phyloP scores from a whole-genome alignment of 2,113 vertebrate genomes.

The Dendropsophus ebraccatus region DNA sequence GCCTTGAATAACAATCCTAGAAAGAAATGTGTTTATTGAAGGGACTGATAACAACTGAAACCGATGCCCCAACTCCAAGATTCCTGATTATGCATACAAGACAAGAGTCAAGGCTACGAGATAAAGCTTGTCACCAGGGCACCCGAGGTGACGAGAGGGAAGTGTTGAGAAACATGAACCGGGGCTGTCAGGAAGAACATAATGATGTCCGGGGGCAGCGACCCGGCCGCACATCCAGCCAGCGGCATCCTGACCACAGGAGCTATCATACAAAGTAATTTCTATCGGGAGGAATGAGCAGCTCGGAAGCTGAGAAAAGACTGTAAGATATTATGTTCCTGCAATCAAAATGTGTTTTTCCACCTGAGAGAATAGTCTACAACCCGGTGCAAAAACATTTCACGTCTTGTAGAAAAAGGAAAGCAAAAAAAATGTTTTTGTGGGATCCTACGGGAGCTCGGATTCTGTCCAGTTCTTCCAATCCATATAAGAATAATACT shows the following conservation, averaged over 20 bases:
- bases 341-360: neutral
- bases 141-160: neutral
- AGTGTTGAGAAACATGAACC: neutral
- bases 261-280: no score
- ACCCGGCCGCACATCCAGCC: neutral
- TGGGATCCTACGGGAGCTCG: neutral
- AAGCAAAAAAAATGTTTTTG: neutral
- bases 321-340: neutral
- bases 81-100: neutral
- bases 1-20: neutral
- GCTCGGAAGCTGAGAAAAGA: neutral
- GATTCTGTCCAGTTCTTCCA: neutral
- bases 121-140: neutral
- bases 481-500: neutral
- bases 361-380: neutral
- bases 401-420: neutral
- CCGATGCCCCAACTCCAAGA: neutral
- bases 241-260: neutral
- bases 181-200: constrained; percentile 6
- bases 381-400: neutral
- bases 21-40: neutral
- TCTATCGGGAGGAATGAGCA: no score
- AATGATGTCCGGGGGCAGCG: constrained; percentile 20
- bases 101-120: constrained; percentile 12
- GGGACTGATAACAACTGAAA: neutral